phyloP scores from a whole-genome alignment of 2,797 vertebrate species.

The Avahi laniger region DNA sequence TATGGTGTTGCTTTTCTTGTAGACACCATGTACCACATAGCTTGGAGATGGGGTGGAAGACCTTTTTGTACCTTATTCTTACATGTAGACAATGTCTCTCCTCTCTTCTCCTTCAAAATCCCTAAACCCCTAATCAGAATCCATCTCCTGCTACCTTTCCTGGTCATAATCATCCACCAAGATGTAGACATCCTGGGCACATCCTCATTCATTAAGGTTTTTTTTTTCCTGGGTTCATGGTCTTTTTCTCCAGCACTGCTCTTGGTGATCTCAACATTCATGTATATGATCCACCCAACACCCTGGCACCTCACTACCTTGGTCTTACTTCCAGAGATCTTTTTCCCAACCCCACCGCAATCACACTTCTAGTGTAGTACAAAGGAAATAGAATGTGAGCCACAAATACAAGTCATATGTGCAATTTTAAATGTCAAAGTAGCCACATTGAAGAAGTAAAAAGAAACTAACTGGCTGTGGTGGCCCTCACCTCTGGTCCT shows the following conservation, averaged over 20 bases:
- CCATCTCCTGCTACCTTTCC: not conserved
- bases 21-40: accelerated
- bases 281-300: not conserved
- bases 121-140: not conserved
- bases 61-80: not conserved
- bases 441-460: not conserved
- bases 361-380: not conserved
- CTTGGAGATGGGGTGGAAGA: not conserved
- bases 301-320: not conserved
- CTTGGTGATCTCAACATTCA: not conserved
- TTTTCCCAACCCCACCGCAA: not conserved
- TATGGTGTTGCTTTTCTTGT: not conserved
- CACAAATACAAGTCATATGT: not conserved
- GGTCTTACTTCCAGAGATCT: not conserved
- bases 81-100: not conserved
- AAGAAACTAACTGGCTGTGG: not conserved
- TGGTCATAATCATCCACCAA: not conserved
- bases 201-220: not conserved
- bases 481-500: not conserved
- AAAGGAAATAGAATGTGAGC: not conserved
- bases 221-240: not conserved
- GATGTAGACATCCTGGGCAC: not conserved
- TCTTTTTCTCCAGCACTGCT: not conserved
- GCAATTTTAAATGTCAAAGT: not conserved
- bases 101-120: not conserved